Conservation (phyloP, 2,797 vertebrate species). For the Megalops cyprinoides region DNA sequence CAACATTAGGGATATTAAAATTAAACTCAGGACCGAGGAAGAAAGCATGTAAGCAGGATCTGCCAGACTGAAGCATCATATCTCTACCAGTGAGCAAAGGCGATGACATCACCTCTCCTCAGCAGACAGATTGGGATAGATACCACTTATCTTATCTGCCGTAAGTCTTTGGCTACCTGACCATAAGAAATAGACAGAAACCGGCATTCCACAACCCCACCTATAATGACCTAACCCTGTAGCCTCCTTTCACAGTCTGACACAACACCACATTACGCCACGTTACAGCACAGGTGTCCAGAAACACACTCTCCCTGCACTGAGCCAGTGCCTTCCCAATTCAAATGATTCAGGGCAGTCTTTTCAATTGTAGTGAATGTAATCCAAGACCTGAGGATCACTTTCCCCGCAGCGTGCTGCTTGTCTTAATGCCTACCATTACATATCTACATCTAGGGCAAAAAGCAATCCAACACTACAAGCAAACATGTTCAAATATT, state of each 20-base stretch:
- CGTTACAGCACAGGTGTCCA: background rate
- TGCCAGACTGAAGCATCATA: too few relatives aligned
- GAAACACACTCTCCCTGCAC: background rate
- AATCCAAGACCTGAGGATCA: constrained; percentile 42
- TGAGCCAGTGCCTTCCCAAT: background rate
- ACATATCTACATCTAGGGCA: constrained; percentile 24
- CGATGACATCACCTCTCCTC: too few relatives aligned
- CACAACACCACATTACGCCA: background rate
- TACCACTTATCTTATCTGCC: too few relatives aligned
- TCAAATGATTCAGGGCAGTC: constrained; percentile 53
- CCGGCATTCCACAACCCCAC: too few relatives aligned
- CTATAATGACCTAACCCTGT: background rate
- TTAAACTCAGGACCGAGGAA: too few relatives aligned
- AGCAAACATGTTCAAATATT: constrained; percentile 16
- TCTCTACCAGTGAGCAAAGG: too few relatives aligned
- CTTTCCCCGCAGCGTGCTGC: constrained; percentile 32
- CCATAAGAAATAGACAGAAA: too few relatives aligned
- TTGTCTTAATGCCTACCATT: constrained; percentile 20
- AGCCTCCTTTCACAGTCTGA: background rate
- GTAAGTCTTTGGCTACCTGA: too few relatives aligned
- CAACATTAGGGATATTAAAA: too few relatives aligned
- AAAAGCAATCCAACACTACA: background rate
- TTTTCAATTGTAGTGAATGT: constrained; percentile 56
- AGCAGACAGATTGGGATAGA: too few relatives aligned
- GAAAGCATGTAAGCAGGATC: too few relatives aligned